phyloP scores from a whole-genome alignment of 2,113 vertebrate species.

The Prionailurus bengalensis region DNA sequence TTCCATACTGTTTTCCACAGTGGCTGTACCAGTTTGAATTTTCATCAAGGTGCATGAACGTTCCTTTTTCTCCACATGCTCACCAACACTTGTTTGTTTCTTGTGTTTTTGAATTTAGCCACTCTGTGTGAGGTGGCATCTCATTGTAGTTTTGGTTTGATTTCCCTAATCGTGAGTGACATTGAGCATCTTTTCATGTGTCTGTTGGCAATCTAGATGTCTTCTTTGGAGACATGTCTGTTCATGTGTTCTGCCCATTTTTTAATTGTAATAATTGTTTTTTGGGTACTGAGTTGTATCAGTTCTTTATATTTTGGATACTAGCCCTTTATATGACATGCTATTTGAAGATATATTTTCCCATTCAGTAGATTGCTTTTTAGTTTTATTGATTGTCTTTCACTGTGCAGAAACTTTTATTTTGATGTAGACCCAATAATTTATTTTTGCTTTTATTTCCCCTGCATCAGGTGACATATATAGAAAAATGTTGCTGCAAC shows the following conservation, averaged over 20 bases:
- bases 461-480: not conserved
- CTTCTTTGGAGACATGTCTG: not conserved
- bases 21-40: not conserved
- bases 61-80: not conserved
- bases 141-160: not conserved
- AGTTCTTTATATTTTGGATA: not conserved
- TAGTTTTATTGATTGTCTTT: not conserved
- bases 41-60: not conserved
- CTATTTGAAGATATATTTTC: not conserved
- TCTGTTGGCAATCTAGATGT: not conserved
- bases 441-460: not conserved
- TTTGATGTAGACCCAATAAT: not conserved
- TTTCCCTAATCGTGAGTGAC: not conserved
- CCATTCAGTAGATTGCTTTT: not conserved
- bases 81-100: not conserved
- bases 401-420: not conserved
- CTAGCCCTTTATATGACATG: not conserved
- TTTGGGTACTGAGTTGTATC: not conserved
- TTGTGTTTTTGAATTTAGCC: not conserved
- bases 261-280: not conserved
- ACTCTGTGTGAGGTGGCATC: not conserved
- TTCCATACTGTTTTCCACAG: not conserved
- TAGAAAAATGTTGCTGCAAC: not conserved
- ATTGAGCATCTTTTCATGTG: not conserved
- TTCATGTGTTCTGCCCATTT: not conserved